Evolutionary conservation across 1,140 invertebrate species (phyloP), one percentile per base, ranked within the genome.

Genomic region (Plodia interpunctella): DNA sequence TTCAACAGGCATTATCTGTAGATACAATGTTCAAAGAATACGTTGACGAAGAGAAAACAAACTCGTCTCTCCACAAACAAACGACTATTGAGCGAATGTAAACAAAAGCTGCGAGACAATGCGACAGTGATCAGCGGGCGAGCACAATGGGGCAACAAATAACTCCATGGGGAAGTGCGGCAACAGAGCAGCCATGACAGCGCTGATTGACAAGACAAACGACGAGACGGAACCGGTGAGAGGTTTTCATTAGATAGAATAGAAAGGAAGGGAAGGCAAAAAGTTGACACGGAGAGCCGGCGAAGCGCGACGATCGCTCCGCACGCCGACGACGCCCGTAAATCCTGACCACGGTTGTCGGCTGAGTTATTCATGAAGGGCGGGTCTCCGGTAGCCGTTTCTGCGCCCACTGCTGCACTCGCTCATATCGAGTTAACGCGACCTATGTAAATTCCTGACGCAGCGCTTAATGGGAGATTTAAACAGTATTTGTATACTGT

Each of bases 201-300:
- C 72, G 68, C 59, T 82, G 81, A 86, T 79, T 85, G 80, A 88
- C 83, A 87, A 81, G 70, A 88, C 80, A 85, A 88, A 83, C 78
- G 76, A 54, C 55, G 55, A 76, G 72, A 67, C 71, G 70, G 74
- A 74, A 76, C 74, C 71, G 67, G 64, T 65, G 76, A 77, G 71
- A 76, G 74, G 69, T 69, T 80, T 81, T 80, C 71, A 80, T 80
- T 82, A 76, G 69, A 79, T 76, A 65, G 70, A 78, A 77, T 11
- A 78, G 58, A 57, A 73, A 74, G 68, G 49, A 73, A 74, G 68
- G 49, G 74, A 74, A 67, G 49, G 74, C 71, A 80, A 80, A 84
- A 87, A 82, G 71, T 75, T 71, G 66, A 78, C 68, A 75, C 51
- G 44, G 44, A 49, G 56, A 53, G 21, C 18, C 52, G 62, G 50